Evolutionary conservation across 2,888 invertebrate species (phyloP).

Genomic region (Choristoneura rosaceana): DNA sequence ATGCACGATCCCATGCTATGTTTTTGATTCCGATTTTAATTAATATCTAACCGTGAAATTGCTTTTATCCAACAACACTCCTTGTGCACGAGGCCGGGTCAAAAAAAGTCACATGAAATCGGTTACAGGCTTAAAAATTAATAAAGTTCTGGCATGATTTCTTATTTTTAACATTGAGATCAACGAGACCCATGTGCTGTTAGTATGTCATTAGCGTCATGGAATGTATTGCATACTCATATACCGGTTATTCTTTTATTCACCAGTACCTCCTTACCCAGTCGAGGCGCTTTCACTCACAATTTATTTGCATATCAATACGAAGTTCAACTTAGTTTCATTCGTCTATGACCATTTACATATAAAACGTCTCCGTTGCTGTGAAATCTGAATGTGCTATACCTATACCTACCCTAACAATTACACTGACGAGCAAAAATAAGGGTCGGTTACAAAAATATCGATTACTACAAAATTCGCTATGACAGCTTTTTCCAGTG

Average conservation of each 20-base stretch:
- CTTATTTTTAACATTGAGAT: conserved; percentile 15
- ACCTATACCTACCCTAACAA: neutral
- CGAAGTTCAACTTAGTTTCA: conserved; percentile 39
- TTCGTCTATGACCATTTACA: conserved; percentile 28
- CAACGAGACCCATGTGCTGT: conserved; percentile 44
- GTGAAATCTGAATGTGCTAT: neutral
- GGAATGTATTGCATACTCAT: conserved; percentile 45
- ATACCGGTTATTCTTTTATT: conserved; percentile 59
- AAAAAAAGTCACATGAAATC: neutral
- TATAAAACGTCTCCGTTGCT: neutral
- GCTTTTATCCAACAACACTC: neutral
- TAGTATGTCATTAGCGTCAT: conserved; percentile 52
- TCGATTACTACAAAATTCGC: too few species aligned
- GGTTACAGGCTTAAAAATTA: neutral
- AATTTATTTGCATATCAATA: conserved; percentile 53
- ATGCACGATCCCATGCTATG: neutral
- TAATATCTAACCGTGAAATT: neutral
- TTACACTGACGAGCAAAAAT: too few species aligned
- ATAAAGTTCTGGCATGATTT: conserved; percentile 2
- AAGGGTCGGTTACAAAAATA: too few species aligned
- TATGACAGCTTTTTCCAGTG: too few species aligned
- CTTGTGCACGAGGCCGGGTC: neutral
- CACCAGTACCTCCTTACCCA: conserved; percentile 48
- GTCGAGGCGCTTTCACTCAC: conserved; percentile 62
- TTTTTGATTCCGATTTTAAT: neutral